phyloP scores from a whole-genome alignment of 2,113 vertebrate genomes.

The Stigmatopora argus region DNA sequence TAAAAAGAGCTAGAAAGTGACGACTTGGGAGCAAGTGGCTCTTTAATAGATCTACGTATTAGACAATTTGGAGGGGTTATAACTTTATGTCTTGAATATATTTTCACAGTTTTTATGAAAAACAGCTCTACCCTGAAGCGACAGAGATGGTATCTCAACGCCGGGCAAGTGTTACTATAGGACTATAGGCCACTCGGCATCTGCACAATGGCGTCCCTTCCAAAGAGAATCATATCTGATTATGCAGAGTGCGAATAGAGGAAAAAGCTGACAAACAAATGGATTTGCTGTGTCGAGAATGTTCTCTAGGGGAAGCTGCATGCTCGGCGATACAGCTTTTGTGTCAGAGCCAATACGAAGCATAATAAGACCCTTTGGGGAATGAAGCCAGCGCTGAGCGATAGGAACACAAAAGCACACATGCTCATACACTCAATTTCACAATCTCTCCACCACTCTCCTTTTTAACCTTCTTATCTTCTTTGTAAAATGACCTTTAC shows the following conservation, averaged over 20 bases:
- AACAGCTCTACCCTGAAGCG: slow-evolving; percentile 20
- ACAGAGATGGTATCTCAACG: slow-evolving; percentile 41
- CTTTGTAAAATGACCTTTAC: slow-evolving; percentile 45
- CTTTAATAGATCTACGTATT: not conserved
- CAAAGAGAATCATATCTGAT: slow-evolving; percentile 64
- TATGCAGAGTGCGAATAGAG: slow-evolving; percentile 42
- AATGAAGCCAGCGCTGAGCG: slow-evolving; percentile 58
- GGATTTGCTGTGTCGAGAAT: slow-evolving; percentile 60
- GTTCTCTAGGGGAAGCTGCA: slow-evolving; percentile 62
- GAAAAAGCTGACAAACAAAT: slow-evolving; percentile 66
- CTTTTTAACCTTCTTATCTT: slow-evolving; percentile 9
- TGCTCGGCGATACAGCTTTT: slow-evolving; percentile 57
- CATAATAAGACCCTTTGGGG: slow-evolving; percentile 72
- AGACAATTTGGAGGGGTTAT: not conserved
- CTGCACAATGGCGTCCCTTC: slow-evolving; percentile 38
- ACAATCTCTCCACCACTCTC: slow-evolving; percentile 27
- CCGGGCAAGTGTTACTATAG: slow-evolving; percentile 27
- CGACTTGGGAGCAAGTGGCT: not conserved
- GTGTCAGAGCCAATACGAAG: slow-evolving; percentile 48
- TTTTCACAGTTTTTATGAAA: slow-evolving; percentile 6
- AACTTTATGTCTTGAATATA: slow-evolving; percentile 11
- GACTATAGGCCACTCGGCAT: slow-evolving; percentile 25
- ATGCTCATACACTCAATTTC: slow-evolving; percentile 57
- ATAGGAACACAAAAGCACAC: slow-evolving; percentile 60
- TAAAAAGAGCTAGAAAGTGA: not conserved